phyloP scores from a whole-genome alignment of 2,113 vertebrate species.

The Megaleporinus macrocephalus region DNA sequence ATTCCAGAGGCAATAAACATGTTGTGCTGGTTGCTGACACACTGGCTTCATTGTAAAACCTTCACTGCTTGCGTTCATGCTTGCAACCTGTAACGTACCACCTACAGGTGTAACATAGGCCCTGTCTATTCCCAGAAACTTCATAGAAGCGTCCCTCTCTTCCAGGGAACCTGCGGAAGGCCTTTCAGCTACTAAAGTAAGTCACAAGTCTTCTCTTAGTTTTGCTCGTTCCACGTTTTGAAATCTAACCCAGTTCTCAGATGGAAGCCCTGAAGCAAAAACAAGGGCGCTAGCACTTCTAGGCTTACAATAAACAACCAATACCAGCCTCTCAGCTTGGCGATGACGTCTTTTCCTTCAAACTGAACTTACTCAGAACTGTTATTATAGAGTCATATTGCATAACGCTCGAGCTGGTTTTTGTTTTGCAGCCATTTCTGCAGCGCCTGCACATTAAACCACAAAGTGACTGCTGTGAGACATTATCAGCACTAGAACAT shows the following conservation, averaged over 20 bases:
- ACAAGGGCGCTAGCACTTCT: neutral
- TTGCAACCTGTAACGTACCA: neutral
- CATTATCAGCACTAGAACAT: neutral
- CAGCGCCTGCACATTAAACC: neutral
- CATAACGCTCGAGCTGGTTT: neutral
- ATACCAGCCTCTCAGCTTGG: neutral
- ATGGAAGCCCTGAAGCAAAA: neutral
- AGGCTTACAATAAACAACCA: conserved; percentile 24
- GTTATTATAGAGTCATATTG: conserved; percentile 4
- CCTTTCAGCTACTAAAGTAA: neutral
- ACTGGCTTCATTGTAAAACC: too few relatives aligned
- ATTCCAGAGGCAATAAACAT: too few relatives aligned
- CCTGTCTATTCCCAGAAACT: neutral
- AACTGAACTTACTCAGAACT: neutral
- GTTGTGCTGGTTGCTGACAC: too few relatives aligned
- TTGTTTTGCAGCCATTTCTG: neutral
- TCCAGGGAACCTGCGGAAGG: neutral
- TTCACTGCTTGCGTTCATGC: neutral
- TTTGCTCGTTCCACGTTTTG: neutral
- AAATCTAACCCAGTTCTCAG: neutral
- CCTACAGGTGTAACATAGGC: too few relatives aligned
- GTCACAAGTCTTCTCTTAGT: neutral
- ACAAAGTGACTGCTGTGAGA: neutral
- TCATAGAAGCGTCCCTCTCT: neutral
- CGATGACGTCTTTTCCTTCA: conserved; percentile 28